Base-by-base conservation (phyloP, 2,113 vertebrate species). In the Turnix velox region DNA sequence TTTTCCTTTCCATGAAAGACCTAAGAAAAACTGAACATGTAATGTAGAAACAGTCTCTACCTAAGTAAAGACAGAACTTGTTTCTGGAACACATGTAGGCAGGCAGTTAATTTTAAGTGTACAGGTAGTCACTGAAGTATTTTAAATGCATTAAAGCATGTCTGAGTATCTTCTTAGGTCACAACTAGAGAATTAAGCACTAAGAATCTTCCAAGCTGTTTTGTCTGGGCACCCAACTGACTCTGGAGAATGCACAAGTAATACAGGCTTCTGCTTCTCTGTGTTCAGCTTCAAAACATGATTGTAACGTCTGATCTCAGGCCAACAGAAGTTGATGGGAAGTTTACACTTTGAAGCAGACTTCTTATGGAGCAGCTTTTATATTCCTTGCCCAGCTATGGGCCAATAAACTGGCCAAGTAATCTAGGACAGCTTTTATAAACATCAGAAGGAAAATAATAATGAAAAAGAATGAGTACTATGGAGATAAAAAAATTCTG, bases 311-410 rank as follows among this genome's bases (percentile, higher is more conserved):
- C 66, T 95, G 87, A 92, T 82, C 81, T 89, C 37, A 72, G 28
- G 84, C 89, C 93, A 95, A 37, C 12, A 89, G 62, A 79, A 91
- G 61, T 61, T 78, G 69, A 87, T 87, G 62, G 69, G 84, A 92
- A 91, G 25, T 65, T 87, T 82, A 55, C 33, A 57, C 65, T 91
- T 84, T 75, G 69, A 94, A 89, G 66, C 3, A 65, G 61, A 78
- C 33, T 89, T 55, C 61, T 67, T 63, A 82, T 42, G 58, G 71
- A 95, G 33, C 9, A 82, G 35, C 2, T 89, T 17, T 71, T 69
- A 42, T 40, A 55, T 92, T 94, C 81, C 65, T 93, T 92, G 35
- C 19, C n/a, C 40, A 87, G 37, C 18, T 91, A 52, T 51, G 14
- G 33, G 22, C 23, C 33, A 93, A 67, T 82, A 87, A 94, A 92